These are phyloP conservation scores for Drosophila athabasca DNA, from an alignment of 1,140 invertebrate genomes.

Conservation along the genomic window DNA sequence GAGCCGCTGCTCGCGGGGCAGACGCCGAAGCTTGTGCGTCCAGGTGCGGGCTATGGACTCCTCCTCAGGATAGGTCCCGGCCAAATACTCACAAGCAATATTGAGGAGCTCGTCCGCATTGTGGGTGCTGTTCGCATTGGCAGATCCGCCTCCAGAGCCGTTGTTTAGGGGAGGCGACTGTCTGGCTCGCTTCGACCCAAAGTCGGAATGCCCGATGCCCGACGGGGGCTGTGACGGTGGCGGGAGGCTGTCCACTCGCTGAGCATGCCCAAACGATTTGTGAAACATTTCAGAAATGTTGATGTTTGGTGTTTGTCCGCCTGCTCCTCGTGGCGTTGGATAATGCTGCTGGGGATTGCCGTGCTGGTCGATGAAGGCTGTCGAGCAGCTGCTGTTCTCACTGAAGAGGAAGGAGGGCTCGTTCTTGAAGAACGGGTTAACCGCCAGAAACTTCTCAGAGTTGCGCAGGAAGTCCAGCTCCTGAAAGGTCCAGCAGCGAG, in stretches of 20 bases:
- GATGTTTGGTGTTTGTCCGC: slow-evolving; percentile 67
- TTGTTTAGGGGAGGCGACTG: slow-evolving; percentile 45
- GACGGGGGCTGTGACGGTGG: slow-evolving; percentile 33
- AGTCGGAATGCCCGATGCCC: background rate
- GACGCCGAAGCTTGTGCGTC: slow-evolving; percentile 73
- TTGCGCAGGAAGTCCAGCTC: slow-evolving; percentile 78
- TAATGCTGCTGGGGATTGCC: slow-evolving; percentile 52
- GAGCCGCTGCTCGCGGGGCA: slow-evolving; percentile 69
- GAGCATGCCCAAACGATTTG: slow-evolving; percentile 71
- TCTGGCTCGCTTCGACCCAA: slow-evolving; percentile 45
- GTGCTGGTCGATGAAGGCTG: slow-evolving; percentile 57
- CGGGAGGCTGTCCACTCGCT: slow-evolving; percentile 49
- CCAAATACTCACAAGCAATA: slow-evolving; percentile 77
- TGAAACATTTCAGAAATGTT: slow-evolving; percentile 80
- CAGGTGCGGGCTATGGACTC: slow-evolving; percentile 77
- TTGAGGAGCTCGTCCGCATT: slow-evolving; percentile 73
- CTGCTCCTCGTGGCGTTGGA: slow-evolving; percentile 9
- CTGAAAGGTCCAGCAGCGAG: slow-evolving; percentile 78
- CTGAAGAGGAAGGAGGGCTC: slow-evolving; percentile 63
- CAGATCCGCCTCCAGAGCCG: slow-evolving; percentile 10
- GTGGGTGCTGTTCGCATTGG: slow-evolving; percentile 22
- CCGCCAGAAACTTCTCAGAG: slow-evolving; percentile 77
- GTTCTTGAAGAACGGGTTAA: slow-evolving; percentile 69
- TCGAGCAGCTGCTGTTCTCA: slow-evolving; percentile 64
- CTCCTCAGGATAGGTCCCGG: slow-evolving; percentile 75